phyloP scores from a whole-genome alignment of 2,888 invertebrate genomes.

The Panopea generosa region DNA sequence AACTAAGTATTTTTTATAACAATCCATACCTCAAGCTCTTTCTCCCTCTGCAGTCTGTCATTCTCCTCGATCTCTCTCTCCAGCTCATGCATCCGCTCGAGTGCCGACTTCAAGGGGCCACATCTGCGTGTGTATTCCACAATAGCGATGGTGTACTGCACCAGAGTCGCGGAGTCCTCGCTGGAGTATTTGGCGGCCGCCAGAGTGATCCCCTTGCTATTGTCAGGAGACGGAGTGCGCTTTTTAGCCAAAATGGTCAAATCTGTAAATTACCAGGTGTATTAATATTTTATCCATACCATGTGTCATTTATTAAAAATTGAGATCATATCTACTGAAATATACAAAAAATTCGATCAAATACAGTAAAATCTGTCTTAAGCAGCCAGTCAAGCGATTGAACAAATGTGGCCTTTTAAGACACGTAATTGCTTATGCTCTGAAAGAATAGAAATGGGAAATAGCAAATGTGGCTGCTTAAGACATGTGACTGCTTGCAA shows the following conservation, averaged over 20 bases:
- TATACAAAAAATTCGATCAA: too few species aligned
- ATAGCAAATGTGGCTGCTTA: too few species aligned
- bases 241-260: conserved; percentile 74
- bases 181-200: conserved; percentile 84
- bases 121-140: conserved; percentile 84
- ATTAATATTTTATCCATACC: too few species aligned
- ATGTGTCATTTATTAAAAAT: too few species aligned
- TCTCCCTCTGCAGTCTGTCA: conserved; percentile 80
- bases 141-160: conserved; percentile 85
- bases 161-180: conserved; percentile 84
- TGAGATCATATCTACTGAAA: too few species aligned
- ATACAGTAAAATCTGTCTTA: too few species aligned
- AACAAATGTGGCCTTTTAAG: too few species aligned
- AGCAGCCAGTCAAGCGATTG: too few species aligned
- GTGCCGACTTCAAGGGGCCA: conserved; percentile 79
- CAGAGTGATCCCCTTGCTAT: conserved; percentile 81
- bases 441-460: too few species aligned
- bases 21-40: conserved; percentile 81
- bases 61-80: conserved; percentile 84
- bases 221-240: conserved; percentile 75
- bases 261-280: conserved; percentile 58
- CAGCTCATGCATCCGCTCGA: conserved; percentile 82
- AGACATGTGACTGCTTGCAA: too few species aligned
- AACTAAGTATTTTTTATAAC: too few species aligned
- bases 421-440: too few species aligned